Base-by-base conservation (phyloP, 2,888 invertebrate species). In the Ptychoptera albimana region DNA sequence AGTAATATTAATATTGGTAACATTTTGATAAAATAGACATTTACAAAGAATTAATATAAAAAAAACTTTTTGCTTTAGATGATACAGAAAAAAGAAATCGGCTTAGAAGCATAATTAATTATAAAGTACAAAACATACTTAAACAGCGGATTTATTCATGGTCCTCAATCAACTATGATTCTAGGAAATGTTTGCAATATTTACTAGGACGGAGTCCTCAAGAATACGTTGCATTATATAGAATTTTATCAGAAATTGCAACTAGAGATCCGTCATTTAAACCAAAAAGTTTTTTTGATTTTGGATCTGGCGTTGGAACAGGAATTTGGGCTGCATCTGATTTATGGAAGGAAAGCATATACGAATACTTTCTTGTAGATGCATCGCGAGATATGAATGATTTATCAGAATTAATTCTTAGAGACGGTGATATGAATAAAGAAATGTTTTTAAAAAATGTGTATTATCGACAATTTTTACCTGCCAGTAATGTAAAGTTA, bases 271-370 rank as follows among this genome's bases (percentile, higher is more conserved):
- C 71, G 0, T 60, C 74, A 13, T 94, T 84, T 59, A 68, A 69
- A 46, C 94, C 94, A 0, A 67, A 72, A 46, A 73, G 75, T 42
- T 73, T 89, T 51, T 83, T 93, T 53, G 93, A 96, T 66, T 91
- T 87, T 62, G 96, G 94, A 1, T 87, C 92, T 6, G 96, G 96
- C 1, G 66, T 87, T 5, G 93, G 92, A 0, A 82, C 86, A 0
- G 84, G 78, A 0, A 75, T 79, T 44, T 92, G 92, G 92, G 93
- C 87, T 0, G 76, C 80, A 0, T 77, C 79, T 53, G 60, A 68
- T 4, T 68, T 73, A 12, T 96, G 91, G 91, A 67, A 70, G 8
- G 65, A 73, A 0, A 61, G 73, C 14, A 70, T 93, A 30, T 75
- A 71, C 54, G 93, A 96, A 65, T 86, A 85, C 59, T 82, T 81